Evolutionary conservation across 30 jellyfish, hydroid and myxozoan species (phyloP), one percentile per base, ranked within the genome.

Genomic region (Morbakka virulenta): DNA sequence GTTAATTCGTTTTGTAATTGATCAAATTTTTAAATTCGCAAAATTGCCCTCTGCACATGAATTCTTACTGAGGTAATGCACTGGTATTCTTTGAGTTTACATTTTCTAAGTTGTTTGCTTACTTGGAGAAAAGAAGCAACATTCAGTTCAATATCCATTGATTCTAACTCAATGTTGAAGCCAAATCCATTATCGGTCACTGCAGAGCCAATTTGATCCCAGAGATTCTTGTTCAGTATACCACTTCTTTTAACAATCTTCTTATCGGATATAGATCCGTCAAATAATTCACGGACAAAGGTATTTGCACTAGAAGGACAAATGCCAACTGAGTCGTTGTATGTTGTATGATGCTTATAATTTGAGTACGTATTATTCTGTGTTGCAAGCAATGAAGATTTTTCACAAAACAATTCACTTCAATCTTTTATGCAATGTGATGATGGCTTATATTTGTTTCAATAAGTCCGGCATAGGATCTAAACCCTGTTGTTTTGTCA

Each of bases 191-290:
- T 41, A 41, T 41, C 57, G 9, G 57, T 41, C 57, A 41, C 17
- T 6, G 17, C 13, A 41, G 13, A 6, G 57, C 17, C 17, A 41
- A 41, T 17, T 41, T 41, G 13, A 41, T 41, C 57, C 57, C 57
- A 41, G 17, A 41, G 57, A 41, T 9, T 17, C 9, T 6, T 17
- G 17, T 41, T 66, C 77, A 79, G 33, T 2, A 79, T 29, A 13
- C 89, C 89, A 30, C 33, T 30, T 64, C 89, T 76, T 3, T 33
- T n/a, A 2, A 64, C 76, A 35, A 80, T 80, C 31, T 67, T 86
- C 69, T 24, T 68, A 34, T 67, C 92, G 50, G 86, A 80, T 4
- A 69, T 80, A 22, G 69, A 68, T 17, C 92, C 86, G 49, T 34
- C 73, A 64, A 13, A 78, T 17, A 78, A 74, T 32, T 41, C 13